Evolutionary conservation across 2,888 invertebrate species (phyloP).

Genomic region (Tanytarsus gracilentus): DNA sequence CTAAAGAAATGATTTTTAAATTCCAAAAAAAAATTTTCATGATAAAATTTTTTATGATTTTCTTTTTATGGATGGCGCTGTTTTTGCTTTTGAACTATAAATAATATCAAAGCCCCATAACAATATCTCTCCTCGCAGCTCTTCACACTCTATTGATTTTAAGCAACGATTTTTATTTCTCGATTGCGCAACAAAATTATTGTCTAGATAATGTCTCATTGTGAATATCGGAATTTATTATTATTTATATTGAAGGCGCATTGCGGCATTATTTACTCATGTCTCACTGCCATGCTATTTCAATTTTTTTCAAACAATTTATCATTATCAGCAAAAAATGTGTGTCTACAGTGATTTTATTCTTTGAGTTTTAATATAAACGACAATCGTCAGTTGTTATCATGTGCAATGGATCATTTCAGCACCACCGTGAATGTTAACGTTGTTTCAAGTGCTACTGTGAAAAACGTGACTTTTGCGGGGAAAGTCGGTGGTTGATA

Average conservation of each 20-base stretch:
- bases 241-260: too few relatives aligned
- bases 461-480: background rate
- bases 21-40: background rate
- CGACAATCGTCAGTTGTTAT: background rate
- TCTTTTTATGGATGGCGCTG: slow-evolving; percentile 25
- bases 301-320: too few relatives aligned
- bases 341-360: too few relatives aligned
- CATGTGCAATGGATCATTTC: background rate
- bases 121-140: too few relatives aligned
- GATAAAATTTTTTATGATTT: slow-evolving; percentile 11
- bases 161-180: too few relatives aligned
- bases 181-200: background rate
- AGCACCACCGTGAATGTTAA: background rate
- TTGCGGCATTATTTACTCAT: too few relatives aligned
- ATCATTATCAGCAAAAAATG: too few relatives aligned
- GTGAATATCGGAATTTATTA: too few relatives aligned
- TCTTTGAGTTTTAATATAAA: too few relatives aligned
- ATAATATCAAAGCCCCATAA: too few relatives aligned
- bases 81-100: slow-evolving; percentile 25
- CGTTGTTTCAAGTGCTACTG: background rate
- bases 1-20: background rate
- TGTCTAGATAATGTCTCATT: too few relatives aligned
- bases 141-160: background rate
- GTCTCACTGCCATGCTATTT: too few relatives aligned
- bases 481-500: background rate